Evolutionary conservation across 2,113 vertebrate genomes (phyloP), one percentile per base, ranked within the genome.

Genomic region (Danionella cerebrum): DNA sequence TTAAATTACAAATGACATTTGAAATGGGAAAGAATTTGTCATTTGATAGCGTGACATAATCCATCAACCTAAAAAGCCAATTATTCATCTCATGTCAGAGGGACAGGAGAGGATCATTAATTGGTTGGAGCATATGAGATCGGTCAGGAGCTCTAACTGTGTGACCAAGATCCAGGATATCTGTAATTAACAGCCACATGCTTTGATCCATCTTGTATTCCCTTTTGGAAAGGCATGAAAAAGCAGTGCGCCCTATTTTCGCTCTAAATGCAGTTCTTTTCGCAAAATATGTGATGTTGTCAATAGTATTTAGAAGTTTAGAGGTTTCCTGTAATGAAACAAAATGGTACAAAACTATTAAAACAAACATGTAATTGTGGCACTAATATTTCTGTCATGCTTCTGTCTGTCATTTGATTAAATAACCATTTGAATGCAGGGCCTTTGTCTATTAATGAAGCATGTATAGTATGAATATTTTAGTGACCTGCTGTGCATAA

Each of bases 341-440:
- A 88, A 89, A 88, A 84, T 52, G 85, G 78, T 88, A 89, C 87
- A 89, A 89, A 89, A 84, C 78, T 84, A 78, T n/a, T n/a, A 52
- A 71, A 82, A 86, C 87, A 89, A 87, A 87, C 77, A 81, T 65
- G 74, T 82, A 83, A 86, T 78, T 76, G 74, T 74, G 54, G 29
- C 48, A 79, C 78, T 67, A 70, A 80, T 73, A 76, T 83, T 85
- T 85, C 83, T 84, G 77, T 71, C 42, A 71, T 44, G 11, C 69
- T 71, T 75, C 80, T 88, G 86, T 84, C 81, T 78, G 82, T 84
- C 85, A 86, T 87, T 87, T 88, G 87, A 87, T 85, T 83, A 84
- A 50, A 87, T 88, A 87, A 87, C 88, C 80, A 70, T 79, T 86
- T 87, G 77, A 88, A 88, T 85, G 84, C 70, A 48, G 71, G 77